Percentiles rank a stretch among this genome's conserved stretches.
phyloP scores from a whole-genome alignment of 1,140 invertebrate species.

The Drosophila nannoptera region DNA sequence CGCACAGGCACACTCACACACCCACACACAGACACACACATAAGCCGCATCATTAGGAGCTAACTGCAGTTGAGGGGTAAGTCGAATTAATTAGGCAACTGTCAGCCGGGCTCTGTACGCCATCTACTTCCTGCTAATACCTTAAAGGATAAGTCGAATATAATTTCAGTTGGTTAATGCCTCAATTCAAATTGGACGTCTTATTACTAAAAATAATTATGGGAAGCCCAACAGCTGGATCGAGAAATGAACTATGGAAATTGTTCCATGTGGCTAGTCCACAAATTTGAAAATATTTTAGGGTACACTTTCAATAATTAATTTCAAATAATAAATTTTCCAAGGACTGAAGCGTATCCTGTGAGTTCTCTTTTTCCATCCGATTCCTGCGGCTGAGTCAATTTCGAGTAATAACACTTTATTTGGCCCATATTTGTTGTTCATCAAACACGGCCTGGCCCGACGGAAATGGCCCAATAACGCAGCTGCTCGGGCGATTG shows the following conservation, averaged over 20 bases:
- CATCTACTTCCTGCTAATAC: conserved; percentile 4
- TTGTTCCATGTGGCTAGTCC: no score
- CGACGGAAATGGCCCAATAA: conserved; percentile 28
- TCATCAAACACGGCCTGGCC: conserved; percentile 53
- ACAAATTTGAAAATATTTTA: no score
- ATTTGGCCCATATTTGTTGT: conserved; percentile 70
- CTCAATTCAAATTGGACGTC: no score
- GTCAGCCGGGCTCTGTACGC: conserved; percentile 20
- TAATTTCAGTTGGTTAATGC: conserved; percentile 8
- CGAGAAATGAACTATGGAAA: no score
- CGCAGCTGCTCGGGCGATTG: conserved; percentile 47
- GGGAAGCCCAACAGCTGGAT: no score
- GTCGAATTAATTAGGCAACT: conserved; percentile 67
- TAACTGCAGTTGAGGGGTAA: conserved; percentile 41
- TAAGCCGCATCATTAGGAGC: conserved; percentile 44
- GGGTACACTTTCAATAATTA: no score
- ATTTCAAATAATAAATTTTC: no score
- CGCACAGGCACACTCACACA: conserved; percentile 7
- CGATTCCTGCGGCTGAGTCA: conserved; percentile 64
- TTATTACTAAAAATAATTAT: no score
- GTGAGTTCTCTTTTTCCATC: conserved; percentile 2
- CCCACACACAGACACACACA: conserved; percentile 8
- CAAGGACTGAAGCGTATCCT: no score
- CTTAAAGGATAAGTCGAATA: conserved; percentile 19
- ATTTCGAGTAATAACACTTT: conserved; percentile 74